A percentile compares a stretch with the other conserved stretches of the same genome.
These are phyloP conservation scores for Siderastrea siderea DNA, from an alignment of 92 coral and sea anemone species.

Conservation along the genomic window DNA sequence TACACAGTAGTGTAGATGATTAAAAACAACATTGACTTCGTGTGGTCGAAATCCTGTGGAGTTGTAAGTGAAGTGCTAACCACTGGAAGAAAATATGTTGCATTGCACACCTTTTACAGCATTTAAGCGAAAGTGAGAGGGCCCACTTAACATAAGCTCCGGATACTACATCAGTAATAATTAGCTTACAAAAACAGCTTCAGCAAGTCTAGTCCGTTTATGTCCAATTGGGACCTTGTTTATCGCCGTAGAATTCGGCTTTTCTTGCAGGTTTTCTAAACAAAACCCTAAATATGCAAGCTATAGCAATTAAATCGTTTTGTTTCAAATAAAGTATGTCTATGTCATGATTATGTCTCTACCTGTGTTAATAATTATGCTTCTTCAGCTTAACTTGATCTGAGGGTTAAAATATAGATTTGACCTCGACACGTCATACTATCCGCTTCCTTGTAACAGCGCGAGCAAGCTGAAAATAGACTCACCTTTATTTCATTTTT, in stretches of 20 bases:
- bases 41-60: not conserved
- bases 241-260: not conserved
- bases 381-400: not conserved
- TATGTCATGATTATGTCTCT: not conserved
- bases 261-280: not conserved
- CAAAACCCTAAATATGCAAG: not conserved
- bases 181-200: too few relatives aligned
- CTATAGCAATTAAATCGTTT: not conserved
- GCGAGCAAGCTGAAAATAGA: too few relatives aligned
- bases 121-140: not conserved
- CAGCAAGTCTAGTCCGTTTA: too few relatives aligned
- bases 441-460: too few relatives aligned
- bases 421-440: too few relatives aligned
- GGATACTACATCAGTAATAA: too few relatives aligned
- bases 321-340: too few relatives aligned
- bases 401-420: not conserved
- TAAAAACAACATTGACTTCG: not conserved
- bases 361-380: too few relatives aligned
- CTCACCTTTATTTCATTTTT: too few relatives aligned
- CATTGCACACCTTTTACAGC: not conserved
- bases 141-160: not conserved
- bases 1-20: conserved; percentile 15
- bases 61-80: not conserved
- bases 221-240: too few relatives aligned
- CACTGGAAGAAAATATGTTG: not conserved